A percentile compares a stretch with the other conserved stretches of the same genome.
These are phyloP conservation scores for Ochropleura leucogaster DNA, from an alignment of 2,888 invertebrate species.

Conservation along the genomic window DNA sequence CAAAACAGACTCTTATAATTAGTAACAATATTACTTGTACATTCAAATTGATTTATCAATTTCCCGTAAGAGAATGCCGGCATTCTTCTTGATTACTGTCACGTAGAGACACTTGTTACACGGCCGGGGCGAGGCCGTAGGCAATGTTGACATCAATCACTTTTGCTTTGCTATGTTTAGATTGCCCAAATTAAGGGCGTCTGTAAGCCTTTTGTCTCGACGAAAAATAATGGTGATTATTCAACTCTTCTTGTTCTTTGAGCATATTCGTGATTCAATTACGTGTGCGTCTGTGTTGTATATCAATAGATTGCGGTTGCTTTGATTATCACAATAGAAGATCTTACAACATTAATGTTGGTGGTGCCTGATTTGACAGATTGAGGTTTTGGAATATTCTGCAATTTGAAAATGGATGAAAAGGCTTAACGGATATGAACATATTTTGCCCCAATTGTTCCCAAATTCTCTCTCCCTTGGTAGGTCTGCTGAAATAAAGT, in stretches of 20 bases:
- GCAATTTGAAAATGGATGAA: not conserved
- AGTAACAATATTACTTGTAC: conserved; percentile 34
- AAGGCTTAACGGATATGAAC: too few species aligned
- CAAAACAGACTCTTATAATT: conserved; percentile 31
- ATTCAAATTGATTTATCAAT: conserved; percentile 76
- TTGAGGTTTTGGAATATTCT: not conserved
- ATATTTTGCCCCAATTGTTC: not conserved
- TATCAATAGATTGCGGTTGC: conserved; percentile 31
- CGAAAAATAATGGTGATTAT: conserved; percentile 85
- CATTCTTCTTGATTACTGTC: conserved; percentile 80
- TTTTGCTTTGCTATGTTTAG: conserved; percentile 80
- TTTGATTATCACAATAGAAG: not conserved
- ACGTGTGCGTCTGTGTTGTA: conserved; percentile 35
- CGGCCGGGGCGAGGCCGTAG: conserved; percentile 70
- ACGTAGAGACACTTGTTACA: conserved; percentile 86
- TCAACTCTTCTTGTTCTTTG: conserved; percentile 75
- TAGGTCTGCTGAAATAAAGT: not conserved
- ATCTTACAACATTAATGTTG: not conserved
- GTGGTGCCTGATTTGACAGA: not conserved
- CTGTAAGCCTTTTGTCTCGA: conserved; percentile 74
- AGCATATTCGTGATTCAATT: conserved; percentile 55
- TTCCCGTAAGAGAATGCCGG: conserved; percentile 74
- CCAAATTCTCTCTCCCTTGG: not conserved
- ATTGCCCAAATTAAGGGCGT: conserved; percentile 84
- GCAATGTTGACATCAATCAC: conserved; percentile 75